Evolutionary conservation across 2,888 invertebrate species (phyloP), one percentile per base, ranked within the genome.

Genomic region (Sphecodes monilicornis): DNA sequence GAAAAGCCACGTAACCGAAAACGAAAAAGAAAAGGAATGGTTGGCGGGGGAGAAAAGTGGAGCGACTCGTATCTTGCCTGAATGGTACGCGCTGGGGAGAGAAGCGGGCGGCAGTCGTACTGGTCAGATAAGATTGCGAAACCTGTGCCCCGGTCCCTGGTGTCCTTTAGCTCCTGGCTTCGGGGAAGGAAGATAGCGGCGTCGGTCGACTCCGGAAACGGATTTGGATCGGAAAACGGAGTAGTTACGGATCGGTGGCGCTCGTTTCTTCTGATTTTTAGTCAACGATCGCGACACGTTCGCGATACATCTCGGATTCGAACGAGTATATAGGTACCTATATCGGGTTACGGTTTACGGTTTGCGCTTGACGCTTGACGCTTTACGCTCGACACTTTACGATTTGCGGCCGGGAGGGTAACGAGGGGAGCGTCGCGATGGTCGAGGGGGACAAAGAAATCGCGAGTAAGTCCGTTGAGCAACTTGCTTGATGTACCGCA

Each of bases 81-180:
- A 84, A 79, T 74, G 80, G 87, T 76, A 75, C 69, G 79, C 76
- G 81, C 71, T 36, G 68, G 78, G 70, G 81, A 77, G 60, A 16
- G 60, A 18, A 75, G 18, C 57, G 60, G 60, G 29, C 60, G 60
- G 60, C 60, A 84, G 87, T 88, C 84, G 81, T 79, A 85, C 83
- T 88, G 88, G 87, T 84, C 84, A 89, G 92, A 93, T 91, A 92
- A 93, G 91, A 93, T 93, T 93, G 92, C 90, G 90, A 91, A 90
- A 92, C 89, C 89, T 87, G 90, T 89, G 89, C 89, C 81, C 77
- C 79, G 88, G 91, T 93, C 94, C 93, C 94, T 82, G 79, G 93
- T 92, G 94, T 91, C 92, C 93, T 91, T 89, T 93, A 93, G 89
- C 92, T 93, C 82, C 91, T 92, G 90, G 82, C 91, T 88, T 88